phyloP scores from a whole-genome alignment of 2,888 invertebrate genomes.

The Furcula furcula region DNA sequence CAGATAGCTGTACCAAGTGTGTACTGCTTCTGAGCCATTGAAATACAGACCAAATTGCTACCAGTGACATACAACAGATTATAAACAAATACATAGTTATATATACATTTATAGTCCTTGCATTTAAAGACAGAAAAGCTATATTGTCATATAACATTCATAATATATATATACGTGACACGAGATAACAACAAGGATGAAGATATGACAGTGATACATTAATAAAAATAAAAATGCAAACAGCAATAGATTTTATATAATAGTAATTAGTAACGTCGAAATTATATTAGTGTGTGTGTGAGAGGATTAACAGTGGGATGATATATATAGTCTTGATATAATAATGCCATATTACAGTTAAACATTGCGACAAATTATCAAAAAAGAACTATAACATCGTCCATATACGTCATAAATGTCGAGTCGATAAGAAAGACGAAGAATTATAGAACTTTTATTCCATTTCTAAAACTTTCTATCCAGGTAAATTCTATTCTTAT shows the following conservation, averaged over 20 bases:
- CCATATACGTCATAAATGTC: constrained; percentile 12
- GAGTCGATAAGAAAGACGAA: neutral
- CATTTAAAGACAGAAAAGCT: constrained; percentile 50
- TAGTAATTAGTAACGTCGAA: constrained; percentile 52
- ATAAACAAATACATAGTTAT: constrained; percentile 44
- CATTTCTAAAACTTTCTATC: constrained; percentile 11
- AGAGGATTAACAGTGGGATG: constrained; percentile 61
- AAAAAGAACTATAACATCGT: constrained; percentile 22
- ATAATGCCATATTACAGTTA: constrained; percentile 53
- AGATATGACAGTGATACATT: constrained; percentile 72
- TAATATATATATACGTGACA: constrained; percentile 56
- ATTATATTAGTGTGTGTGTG: constrained; percentile 47
- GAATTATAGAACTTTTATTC: constrained; percentile 6
- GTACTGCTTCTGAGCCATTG: constrained; percentile 36
- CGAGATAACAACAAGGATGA: constrained; percentile 70
- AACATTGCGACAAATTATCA: constrained; percentile 4
- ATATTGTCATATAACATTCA: constrained; percentile 76
- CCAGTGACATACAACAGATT: constrained; percentile 49
- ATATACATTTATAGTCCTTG: constrained; percentile 49
- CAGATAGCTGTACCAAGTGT: constrained; percentile 12
- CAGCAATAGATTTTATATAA: constrained; percentile 60
- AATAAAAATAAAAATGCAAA: constrained; percentile 45
- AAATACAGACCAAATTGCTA: constrained; percentile 48
- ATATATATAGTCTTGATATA: constrained; percentile 42
- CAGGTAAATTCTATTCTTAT: constrained; percentile 10